These are phyloP conservation scores for Cheilosia impressa DNA, from an alignment of 2,888 invertebrate genomes.

Conservation along the genomic window DNA sequence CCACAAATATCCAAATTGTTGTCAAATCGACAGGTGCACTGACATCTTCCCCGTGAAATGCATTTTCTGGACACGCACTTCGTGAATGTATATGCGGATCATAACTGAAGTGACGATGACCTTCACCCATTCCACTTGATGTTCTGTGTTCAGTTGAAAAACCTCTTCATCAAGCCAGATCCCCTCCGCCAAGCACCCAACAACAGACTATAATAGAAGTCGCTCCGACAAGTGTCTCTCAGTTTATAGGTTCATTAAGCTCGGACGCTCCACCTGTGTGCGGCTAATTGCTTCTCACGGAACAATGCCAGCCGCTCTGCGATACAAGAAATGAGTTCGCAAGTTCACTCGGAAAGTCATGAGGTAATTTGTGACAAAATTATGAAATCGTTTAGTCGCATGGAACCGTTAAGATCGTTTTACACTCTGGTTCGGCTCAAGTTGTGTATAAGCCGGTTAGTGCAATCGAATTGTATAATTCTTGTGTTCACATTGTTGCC, in stretches of 20 bases:
- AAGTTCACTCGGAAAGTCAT: conserved; percentile 21
- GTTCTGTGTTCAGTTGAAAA: no score
- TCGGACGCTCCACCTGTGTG: conserved; percentile 6
- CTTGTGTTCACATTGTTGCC: conserved; percentile 13
- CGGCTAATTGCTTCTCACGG: conserved; percentile 49
- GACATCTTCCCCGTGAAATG: no score
- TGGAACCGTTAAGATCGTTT: conserved; percentile 39
- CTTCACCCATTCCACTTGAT: no score
- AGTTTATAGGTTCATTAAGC: conserved; percentile 53
- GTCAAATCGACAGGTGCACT: no score
- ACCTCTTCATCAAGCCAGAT: no score
- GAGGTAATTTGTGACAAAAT: conserved; percentile 39
- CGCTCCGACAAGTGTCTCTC: conserved; percentile 19
- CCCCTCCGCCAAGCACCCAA: no score
- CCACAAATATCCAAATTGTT: no score
- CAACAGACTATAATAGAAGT: no score
- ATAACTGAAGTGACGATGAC: no score
- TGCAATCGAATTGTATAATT: conserved; percentile 20
- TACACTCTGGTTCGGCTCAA: conserved; percentile 35
- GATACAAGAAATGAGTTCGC: conserved; percentile 21
- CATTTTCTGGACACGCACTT: no score
- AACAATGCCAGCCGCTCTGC: conserved; percentile 6
- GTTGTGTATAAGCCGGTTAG: conserved; percentile 11
- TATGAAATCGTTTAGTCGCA: conserved; percentile 51
- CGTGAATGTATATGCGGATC: no score